Base-by-base conservation (phyloP, 2,113 vertebrate species). In the Odontophorus gujanensis region DNA sequence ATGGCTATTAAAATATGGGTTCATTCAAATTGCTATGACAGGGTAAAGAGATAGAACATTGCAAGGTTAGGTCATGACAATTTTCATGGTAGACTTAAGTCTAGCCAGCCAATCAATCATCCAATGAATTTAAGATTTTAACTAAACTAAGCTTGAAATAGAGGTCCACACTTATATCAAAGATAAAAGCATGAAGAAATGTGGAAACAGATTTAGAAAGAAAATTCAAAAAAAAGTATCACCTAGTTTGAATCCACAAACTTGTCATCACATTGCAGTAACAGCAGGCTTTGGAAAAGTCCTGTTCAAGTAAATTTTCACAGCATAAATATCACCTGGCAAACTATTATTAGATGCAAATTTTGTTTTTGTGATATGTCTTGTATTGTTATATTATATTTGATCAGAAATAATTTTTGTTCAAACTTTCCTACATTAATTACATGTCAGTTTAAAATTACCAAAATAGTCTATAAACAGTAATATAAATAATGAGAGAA, bases 131-230 rank as follows among this genome's bases (percentile, higher is more conserved):
- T 75, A 77, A 89, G 67, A 85, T 83, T 96, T 91, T 90, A 92
- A 87, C 47, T 92, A 87, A 96, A 92, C 73, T 88, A 93, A 88
- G 45, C 76, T 81, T 96, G 83, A 94, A 92, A 90, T 59, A 81
- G 55, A 94, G 13, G 13, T 63, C n/a, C 30, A 76, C 47, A 77
- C 34, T 71, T 83, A 24, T 63, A 74, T 36, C 30, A 74, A 59
- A 58, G 79, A 50, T 13, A 93, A 93, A 87, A 58, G 9, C 2
- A 2, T 65, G 62, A 75, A 72, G 43, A 93, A 53, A 7, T 53
- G 8, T 77, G 34, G 55, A 83, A 93, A 81, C 8, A 77, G 21
- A 48, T 65, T 61, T 47, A 22, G 53, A 75, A 68, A 53, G 10
- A 84, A 67, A 18, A 26, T 55, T 32, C 53, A 66, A 22, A 28